Evolutionary conservation across 2,888 invertebrate genomes (phyloP), one percentile per base, ranked within the genome.

Genomic region (Torymus tubicola): DNA sequence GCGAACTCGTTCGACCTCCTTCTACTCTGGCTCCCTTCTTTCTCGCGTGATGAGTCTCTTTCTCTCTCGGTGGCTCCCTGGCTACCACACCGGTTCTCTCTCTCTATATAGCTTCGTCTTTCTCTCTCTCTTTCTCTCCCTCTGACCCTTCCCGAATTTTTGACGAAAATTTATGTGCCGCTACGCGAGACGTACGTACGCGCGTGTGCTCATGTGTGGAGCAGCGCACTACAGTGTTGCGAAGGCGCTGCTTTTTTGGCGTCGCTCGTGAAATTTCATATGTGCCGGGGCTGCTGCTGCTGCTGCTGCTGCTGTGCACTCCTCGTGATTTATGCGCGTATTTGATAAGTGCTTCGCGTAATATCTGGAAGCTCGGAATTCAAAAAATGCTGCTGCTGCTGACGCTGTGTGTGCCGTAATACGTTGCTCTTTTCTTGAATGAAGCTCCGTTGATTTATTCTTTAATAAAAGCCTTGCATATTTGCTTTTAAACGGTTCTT

Each of bases 121-220:
- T 21, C 8, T 42, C 42, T 42, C 57, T 11, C 61, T 21, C 21
- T 21, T 21, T 21, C 8, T 42, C 42, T 42, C 57, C 14, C 61
- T 55, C 65, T 64, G 75, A 67, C 69, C 81, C 79, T 76, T 81
- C 73, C 42, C 76, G 72, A 81, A 81, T 79, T 79, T 81, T 72
- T 81, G 79, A 81, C 81, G 64, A 81, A 81, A 81, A 79, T 79
- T 81, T 81, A 81, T 81, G 81, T 79, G 18, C 78, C 74, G 71
- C 64, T 73, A 73, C 67, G 65, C 65, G 70, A 70, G 67, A 63
- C 74, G 69, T 42, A 42, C 8, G 42, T 8, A 8, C 42, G 42
- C 42, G 31, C 31, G 3, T 4, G 42, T 1, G 42, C 5, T 5
- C n/a, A 24, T 31, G 31, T 63, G 65, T n/a, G 24, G 4, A 24